These are phyloP conservation scores for Drosophila prolongata DNA, from an alignment of 2,888 invertebrate genomes.

Conservation along the genomic window DNA sequence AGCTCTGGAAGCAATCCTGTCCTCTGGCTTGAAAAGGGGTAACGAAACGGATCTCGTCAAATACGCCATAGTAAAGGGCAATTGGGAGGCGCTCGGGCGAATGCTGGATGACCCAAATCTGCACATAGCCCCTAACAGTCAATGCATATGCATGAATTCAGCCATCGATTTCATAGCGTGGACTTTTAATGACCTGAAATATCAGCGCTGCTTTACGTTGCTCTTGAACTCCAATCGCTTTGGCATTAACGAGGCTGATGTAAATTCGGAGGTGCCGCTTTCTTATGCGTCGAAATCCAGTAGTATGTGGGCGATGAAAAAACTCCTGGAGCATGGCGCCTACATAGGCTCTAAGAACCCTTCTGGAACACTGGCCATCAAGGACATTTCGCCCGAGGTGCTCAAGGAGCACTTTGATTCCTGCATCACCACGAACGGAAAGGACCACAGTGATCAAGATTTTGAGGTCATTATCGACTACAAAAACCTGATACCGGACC, in stretches of 20 bases:
- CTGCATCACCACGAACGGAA: constrained; percentile 89
- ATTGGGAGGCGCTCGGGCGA: constrained; percentile 77
- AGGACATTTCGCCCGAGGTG: constrained; percentile 89
- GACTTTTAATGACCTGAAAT: constrained; percentile 80
- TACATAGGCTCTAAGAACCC: constrained; percentile 89
- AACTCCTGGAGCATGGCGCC: constrained; percentile 89
- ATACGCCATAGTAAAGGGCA: constrained; percentile 86
- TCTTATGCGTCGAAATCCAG: constrained; percentile 91
- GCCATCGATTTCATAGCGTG: constrained; percentile 57
- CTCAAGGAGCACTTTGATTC: constrained; percentile 90
- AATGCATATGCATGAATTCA: constrained; percentile 79
- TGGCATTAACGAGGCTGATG: constrained; percentile 87
- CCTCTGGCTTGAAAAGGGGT: no score
- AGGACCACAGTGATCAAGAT: constrained; percentile 87
- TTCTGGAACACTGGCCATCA: constrained; percentile 89
- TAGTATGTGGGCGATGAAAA: constrained; percentile 87
- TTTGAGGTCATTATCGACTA: constrained; percentile 91
- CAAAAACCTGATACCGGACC: constrained; percentile 85
- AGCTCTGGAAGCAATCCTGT: no score
- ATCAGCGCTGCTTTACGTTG: constrained; percentile 87
- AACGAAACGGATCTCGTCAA: constrained; percentile 84
- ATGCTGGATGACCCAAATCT: constrained; percentile 85
- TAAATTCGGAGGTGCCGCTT: constrained; percentile 88
- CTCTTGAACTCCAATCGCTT: constrained; percentile 87
- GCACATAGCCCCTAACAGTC: constrained; percentile 81